Evolutionary conservation across 2,888 invertebrate species (phyloP), one percentile per base, ranked within the genome.

Genomic region (Alloscopus bannaensis): DNA sequence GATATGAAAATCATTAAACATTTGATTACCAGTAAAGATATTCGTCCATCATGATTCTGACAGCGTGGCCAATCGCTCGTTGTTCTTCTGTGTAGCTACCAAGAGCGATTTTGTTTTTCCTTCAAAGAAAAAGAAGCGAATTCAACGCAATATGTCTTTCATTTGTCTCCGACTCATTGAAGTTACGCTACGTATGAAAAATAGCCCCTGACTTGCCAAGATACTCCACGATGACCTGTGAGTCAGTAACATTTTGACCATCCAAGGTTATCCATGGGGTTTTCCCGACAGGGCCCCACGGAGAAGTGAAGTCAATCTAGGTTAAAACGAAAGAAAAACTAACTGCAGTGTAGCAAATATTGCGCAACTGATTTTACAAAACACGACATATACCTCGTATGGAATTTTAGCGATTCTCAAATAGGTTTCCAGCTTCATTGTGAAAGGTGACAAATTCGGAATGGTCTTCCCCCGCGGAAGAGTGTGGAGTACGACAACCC

Each of bases 1-100:
- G 16, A 50, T 50, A 8, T 64, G 3, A 24, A 72, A 60, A n/a
- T 50, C 20, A 3, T 20, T 45, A 13, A 18, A 4, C 1, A 62
- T 20, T 13, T 1, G 11, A 1, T 76, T 85, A 89, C 89, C 88
- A 89, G 71, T 87, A 88, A 16, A 88, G 84, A 82, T 88, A 88
- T 81, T 89, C 89, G 69, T 89, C 89, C 6, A 87, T 77, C 80
- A 82, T 77, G 8, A 82, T 75, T 47, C 80, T 52, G 8, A 78
- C 78, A 1, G 80, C 52, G 29, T 42, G 60, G 0, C 45, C 82
- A 6, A 70, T 24, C 2, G 77, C 82, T 36, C 42, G 62, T 50
- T 80, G n/a, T n/a, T 77, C 73, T 2, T 50, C 62, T 18, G 68
- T 59, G 45, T 76, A 77, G 1, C 59, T 42, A 3, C 73, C 82